These are phyloP conservation scores for Tinamus major DNA, from an alignment of 2,797 vertebrate genomes.

Conservation along the genomic window DNA sequence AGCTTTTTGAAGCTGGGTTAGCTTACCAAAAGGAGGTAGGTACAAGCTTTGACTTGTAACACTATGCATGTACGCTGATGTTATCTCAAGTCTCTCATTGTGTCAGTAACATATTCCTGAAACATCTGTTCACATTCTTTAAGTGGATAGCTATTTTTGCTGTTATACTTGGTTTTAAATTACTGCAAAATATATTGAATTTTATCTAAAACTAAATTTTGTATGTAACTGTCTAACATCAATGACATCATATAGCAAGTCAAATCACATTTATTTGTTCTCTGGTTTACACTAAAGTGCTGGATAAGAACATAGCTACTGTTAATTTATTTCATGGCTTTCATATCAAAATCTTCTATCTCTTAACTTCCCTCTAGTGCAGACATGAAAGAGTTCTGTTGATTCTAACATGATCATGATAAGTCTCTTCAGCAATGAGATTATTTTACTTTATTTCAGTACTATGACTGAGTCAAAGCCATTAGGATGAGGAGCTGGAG, in stretches of 20 bases:
- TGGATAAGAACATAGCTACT: not conserved
- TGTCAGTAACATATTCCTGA: not conserved
- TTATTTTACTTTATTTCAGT: not conserved
- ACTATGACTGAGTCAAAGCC: not conserved
- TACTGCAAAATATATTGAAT: not conserved
- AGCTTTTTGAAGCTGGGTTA: conserved; percentile 91
- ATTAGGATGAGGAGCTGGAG: not conserved
- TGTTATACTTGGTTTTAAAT: not conserved
- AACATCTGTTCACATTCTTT: not conserved
- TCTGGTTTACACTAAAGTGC: not conserved
- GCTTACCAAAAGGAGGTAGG: conserved; percentile 97
- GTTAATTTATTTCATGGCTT: not conserved
- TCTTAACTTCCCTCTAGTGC: not conserved
- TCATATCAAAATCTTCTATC: not conserved
- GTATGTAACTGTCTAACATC: not conserved
- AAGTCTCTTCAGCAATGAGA: not conserved
- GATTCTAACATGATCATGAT: not conserved
- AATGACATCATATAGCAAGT: not conserved
- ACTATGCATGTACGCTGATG: not conserved
- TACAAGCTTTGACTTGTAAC: not conserved
- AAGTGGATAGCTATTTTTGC: not conserved
- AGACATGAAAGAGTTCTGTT: not conserved
- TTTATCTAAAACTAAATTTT: not conserved
- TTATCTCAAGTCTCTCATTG: not conserved
- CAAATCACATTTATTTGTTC: not conserved